These are phyloP conservation scores for Suillia variegata DNA, from an alignment of 2,888 invertebrate genomes.

Conservation along the genomic window DNA sequence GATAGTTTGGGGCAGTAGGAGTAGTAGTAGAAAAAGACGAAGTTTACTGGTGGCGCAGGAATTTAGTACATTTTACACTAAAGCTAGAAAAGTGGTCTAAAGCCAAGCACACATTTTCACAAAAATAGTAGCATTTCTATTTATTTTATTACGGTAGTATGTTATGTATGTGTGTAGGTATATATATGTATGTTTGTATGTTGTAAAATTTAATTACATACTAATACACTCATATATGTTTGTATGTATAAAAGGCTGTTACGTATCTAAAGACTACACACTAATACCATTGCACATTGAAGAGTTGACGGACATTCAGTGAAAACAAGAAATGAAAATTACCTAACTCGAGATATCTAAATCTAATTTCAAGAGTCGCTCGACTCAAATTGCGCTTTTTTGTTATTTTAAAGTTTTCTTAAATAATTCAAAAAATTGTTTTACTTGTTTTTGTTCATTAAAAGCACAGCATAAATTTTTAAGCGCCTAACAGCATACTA, in stretches of 20 bases:
- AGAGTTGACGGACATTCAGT: too few species aligned
- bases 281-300: neutral
- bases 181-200: too few species aligned
- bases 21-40: neutral
- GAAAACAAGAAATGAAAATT: conserved; percentile 5
- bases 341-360: too few species aligned
- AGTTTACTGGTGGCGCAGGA: neutral
- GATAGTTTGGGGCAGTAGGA: neutral
- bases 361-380: too few species aligned
- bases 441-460: too few species aligned
- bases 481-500: too few species aligned
- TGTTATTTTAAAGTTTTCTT: too few species aligned
- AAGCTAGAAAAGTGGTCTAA: neutral
- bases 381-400: too few species aligned
- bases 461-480: too few species aligned
- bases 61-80: neutral
- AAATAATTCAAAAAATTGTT: too few species aligned
- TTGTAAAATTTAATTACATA: conserved; percentile 25
- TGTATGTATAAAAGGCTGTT: conserved; percentile 1
- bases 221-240: conserved; percentile 29
- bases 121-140: conserved; percentile 1
- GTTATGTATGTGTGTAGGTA: too few species aligned
- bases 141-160: too few species aligned
- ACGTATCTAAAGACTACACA: neutral
- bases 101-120: conserved; percentile 18